A percentile compares a stretch with the other conserved stretches of the same genome.
These are phyloP conservation scores for Sminthurinus aureus DNA, from an alignment of 2,888 invertebrate species.

Conservation along the genomic window DNA sequence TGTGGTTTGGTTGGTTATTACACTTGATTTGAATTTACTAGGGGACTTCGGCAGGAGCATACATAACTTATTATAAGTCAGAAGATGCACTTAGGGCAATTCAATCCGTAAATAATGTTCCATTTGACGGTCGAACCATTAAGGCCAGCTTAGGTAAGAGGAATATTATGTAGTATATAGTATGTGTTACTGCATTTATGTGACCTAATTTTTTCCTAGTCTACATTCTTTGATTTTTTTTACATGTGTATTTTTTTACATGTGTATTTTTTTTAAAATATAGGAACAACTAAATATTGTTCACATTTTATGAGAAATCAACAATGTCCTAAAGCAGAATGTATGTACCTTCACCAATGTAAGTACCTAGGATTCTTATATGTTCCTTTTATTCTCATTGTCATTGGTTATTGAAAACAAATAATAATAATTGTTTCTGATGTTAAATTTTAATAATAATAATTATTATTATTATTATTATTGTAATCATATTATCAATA, in stretches of 20 bases:
- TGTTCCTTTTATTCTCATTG: too few species aligned
- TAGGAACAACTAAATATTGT: conserved; percentile 99
- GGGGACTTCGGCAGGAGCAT: conserved; percentile 63
- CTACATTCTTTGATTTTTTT: too few species aligned
- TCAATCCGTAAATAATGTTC: conserved; percentile 95
- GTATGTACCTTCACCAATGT: conserved; percentile 98
- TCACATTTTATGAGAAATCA: conserved; percentile 99
- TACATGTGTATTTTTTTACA: too few species aligned
- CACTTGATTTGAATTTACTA: too few species aligned
- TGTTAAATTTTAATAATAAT: background rate
- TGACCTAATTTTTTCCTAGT: too few species aligned
- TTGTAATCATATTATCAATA: too few species aligned
- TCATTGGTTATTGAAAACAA: background rate
- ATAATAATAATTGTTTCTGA: background rate
- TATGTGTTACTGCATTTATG: too few species aligned
- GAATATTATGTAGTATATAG: too few species aligned
- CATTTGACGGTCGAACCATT: conserved; percentile 92
- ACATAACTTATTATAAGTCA: conserved; percentile 88
- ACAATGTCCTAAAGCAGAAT: conserved; percentile 96
- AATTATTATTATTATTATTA: background rate
- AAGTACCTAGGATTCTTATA: too few species aligned
- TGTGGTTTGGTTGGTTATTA: too few species aligned
- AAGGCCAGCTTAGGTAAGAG: conserved; percentile 81
- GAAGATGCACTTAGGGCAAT: conserved; percentile 98
- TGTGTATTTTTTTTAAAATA: too few species aligned